Evolutionary conservation across 2,113 vertebrate species (phyloP), one percentile per base, ranked within the genome.

Genomic region (Clinocottus analis): DNA sequence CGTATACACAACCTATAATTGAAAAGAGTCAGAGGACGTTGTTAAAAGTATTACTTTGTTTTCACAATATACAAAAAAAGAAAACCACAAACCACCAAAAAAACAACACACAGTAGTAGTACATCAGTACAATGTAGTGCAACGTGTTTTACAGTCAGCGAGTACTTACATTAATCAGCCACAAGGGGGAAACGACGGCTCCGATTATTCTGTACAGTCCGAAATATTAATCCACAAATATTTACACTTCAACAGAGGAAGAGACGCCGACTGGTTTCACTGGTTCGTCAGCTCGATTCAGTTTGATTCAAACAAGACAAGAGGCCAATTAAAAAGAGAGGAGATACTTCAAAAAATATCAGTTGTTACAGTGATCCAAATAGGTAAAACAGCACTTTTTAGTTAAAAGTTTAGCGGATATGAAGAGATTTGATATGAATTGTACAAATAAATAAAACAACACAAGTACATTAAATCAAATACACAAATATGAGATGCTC

Each of bases 11-110:
- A 51, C 21, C 11, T 21, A 64, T 37, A 45, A 12, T n/a, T 21
- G 9, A 7, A 58, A 66, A 59, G 70, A 84, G 67, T 29, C 80
- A 37, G 35, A 62, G 31, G 16, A 74, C 10, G 3, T 80, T 75
- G 68, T 89, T 90, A 87, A 90, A 91, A 86, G 60, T 84, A 68
- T 77, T 71, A 83, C 64, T 86, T 87, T 66, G 70, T 82, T 83
- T n/a, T 76, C 68, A 85, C 81, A 70, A 72, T 67, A 80, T 86
- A 78, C 56, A 82, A 74, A 84, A 87, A 17, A 61, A 62, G 3
- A 43, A 43, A 17, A 43, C 17, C 12, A 58, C 55, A 77, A 31
- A 51, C 72, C 70, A 82, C 25, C 77, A 76, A 83, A 10, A 75
- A 71, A 56, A 10, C 72, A 71, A 56, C 63, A 77, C 33, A 79